Evolutionary conservation across 2,797 vertebrate genomes (phyloP).

Genomic region (Spea hammondii): DNA sequence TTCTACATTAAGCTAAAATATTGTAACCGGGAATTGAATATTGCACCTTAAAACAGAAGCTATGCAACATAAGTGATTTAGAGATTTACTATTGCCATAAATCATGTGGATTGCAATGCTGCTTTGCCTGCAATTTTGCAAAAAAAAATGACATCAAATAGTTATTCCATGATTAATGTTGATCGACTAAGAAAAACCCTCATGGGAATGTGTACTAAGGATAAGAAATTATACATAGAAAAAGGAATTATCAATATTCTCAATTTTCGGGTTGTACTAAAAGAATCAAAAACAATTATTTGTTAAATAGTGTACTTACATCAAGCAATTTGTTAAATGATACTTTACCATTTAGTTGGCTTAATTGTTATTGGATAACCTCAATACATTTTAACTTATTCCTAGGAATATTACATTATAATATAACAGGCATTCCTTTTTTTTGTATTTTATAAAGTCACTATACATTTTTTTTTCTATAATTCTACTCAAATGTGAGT

Average conservation of each 20-base stretch:
- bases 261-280: not conserved
- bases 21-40: not conserved
- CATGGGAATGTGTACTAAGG: constrained; percentile 55
- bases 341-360: too few relatives aligned
- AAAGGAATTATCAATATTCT: constrained; percentile 16
- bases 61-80: constrained; percentile 41
- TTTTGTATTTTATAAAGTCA: not conserved
- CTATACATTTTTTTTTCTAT: too few relatives aligned
- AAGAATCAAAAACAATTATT: not conserved
- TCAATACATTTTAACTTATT: too few relatives aligned
- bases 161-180: constrained; percentile 62
- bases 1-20: not conserved
- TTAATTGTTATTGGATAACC: too few relatives aligned
- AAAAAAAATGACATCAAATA: constrained; percentile 53
- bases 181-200: constrained; percentile 56
- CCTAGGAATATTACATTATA: not conserved
- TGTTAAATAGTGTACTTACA: too few relatives aligned
- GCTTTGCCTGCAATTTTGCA: constrained; percentile 54
- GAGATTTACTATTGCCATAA: constrained; percentile 55
- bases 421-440: not conserved
- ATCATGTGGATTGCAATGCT: constrained; percentile 56
- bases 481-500: too few relatives aligned
- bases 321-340: too few relatives aligned
- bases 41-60: constrained; percentile 18
- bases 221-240: constrained; percentile 52